These are phyloP conservation scores for Synanceia verrucosa DNA, from an alignment of 2,797 vertebrate species.

Conservation along the genomic window DNA sequence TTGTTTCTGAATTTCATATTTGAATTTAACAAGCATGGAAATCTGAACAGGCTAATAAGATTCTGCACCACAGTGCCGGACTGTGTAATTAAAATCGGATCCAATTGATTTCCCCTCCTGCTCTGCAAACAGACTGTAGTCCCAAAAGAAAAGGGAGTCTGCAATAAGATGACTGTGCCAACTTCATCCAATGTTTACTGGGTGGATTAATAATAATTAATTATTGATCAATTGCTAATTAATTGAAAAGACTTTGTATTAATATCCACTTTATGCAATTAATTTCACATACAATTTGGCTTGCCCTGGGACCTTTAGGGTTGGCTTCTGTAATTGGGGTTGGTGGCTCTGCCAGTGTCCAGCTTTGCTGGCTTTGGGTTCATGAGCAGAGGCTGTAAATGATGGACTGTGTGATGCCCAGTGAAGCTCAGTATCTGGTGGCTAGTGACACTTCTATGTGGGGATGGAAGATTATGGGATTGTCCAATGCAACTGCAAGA, in stretches of 20 bases:
- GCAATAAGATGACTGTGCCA: constrained; percentile 24
- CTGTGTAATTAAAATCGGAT: constrained; percentile 68
- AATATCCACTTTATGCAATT: too few relatives aligned
- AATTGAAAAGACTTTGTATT: constrained; percentile 48
- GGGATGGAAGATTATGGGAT: background rate
- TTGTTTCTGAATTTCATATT: constrained; percentile 58
- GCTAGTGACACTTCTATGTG: constrained; percentile 11
- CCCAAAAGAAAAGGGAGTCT: constrained; percentile 29
- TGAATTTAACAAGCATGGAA: constrained; percentile 60
- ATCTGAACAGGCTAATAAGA: constrained; percentile 61
- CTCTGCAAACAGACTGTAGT: constrained; percentile 39
- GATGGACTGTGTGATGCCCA: constrained; percentile 24
- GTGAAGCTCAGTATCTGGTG: constrained; percentile 42
- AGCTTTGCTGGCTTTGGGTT: constrained; percentile 34
- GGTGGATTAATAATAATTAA: constrained; percentile 41
- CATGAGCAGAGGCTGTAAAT: constrained; percentile 39
- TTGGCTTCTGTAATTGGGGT: constrained; percentile 53
- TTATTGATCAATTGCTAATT: constrained; percentile 57
- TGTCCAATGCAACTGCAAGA: constrained; percentile 18
- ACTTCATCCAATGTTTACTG: constrained; percentile 5
- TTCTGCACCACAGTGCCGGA: constrained; percentile 49
- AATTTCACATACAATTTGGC: constrained; percentile 35
- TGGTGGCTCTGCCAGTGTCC: constrained; percentile 54
- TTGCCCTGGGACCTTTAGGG: constrained; percentile 23
- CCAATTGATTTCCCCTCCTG: constrained; percentile 40